Evolutionary conservation across 2,113 vertebrate species (phyloP).

Genomic region (Erythrolamprus reginae): DNA sequence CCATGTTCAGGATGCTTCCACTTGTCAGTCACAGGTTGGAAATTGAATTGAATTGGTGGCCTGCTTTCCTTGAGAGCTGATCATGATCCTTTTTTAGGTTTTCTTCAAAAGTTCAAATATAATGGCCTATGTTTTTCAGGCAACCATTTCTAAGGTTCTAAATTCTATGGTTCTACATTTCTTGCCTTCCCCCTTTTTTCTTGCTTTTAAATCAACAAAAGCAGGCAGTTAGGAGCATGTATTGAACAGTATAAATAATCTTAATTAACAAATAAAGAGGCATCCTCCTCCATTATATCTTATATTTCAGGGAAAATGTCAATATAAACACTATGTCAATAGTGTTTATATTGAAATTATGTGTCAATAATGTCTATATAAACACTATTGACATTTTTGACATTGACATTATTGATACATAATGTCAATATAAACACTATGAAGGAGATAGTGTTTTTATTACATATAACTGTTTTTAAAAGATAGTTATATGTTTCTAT

Average conservation of each 20-base stretch:
- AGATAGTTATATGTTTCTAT: not conserved
- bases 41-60: not conserved
- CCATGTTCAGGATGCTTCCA: not conserved
- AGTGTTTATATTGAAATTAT: not conserved
- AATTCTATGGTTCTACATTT: accelerated
- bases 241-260: not conserved
- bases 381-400: too few species aligned
- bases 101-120: not conserved
- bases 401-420: too few species aligned
- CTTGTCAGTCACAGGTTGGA: not conserved
- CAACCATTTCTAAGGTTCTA: accelerated
- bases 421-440: not conserved
- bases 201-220: not conserved
- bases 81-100: not conserved
- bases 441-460: not conserved
- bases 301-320: not conserved
- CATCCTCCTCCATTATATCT: not conserved
- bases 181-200: not conserved
- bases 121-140: not conserved
- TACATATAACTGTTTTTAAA: not conserved
- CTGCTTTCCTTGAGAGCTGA: not conserved
- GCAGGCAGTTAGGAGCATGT: not conserved
- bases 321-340: not conserved
- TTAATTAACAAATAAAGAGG: not conserved
- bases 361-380: too few species aligned